Evolutionary conservation across 2,113 vertebrate species (phyloP).

Genomic region (Chamaea fasciata): DNA sequence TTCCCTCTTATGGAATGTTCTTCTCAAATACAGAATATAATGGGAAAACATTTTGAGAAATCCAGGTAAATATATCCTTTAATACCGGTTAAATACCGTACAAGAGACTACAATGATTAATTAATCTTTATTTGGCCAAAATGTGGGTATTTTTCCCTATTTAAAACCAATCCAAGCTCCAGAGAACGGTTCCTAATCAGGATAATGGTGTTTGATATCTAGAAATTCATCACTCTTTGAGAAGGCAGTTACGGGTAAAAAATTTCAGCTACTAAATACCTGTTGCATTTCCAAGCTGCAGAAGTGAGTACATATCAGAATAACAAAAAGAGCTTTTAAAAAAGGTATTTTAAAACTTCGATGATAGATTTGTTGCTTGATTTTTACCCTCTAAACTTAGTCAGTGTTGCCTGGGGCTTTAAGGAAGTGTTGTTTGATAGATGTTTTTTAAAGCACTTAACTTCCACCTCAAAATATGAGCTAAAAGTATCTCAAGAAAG

Average conservation of each 20-base stretch:
- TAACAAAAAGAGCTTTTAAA: background rate
- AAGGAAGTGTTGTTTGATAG: background rate
- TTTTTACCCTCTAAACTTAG: background rate
- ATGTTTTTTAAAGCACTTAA: background rate
- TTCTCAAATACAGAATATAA: background rate
- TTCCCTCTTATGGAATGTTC: background rate
- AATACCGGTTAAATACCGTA: background rate
- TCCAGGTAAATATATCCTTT: background rate
- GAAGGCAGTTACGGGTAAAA: background rate
- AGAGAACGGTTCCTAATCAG: background rate
- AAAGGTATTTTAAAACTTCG: background rate
- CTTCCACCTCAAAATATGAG: background rate
- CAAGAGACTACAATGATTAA: background rate
- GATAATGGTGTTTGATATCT: background rate
- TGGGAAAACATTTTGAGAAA: background rate
- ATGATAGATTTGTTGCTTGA: background rate
- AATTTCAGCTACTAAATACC: background rate
- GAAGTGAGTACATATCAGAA: background rate
- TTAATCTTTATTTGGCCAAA: background rate
- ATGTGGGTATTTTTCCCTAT: fast-evolving
- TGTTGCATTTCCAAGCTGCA: background rate
- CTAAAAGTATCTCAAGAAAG: background rate
- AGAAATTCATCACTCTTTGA: background rate
- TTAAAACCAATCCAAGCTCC: background rate
- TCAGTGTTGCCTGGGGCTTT: background rate